Evolutionary conservation across 2,797 vertebrate genomes (phyloP).

Genomic region (Clarias platycephalus): DNA sequence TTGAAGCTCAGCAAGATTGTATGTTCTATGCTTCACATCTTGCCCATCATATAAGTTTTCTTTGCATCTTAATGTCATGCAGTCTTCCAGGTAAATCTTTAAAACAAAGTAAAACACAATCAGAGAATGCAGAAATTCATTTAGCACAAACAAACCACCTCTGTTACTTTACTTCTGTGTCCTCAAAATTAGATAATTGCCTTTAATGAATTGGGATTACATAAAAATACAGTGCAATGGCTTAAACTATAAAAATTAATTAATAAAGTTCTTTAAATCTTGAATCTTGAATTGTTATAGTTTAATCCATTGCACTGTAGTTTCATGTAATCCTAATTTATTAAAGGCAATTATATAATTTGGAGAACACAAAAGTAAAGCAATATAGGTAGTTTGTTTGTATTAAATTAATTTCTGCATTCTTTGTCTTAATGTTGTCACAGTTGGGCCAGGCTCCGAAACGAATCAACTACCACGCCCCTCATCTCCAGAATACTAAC

Average conservation of each 20-base stretch:
- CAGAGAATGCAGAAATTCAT: neutral
- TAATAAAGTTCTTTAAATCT: no score
- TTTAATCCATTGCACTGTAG: no score
- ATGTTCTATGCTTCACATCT: constrained; percentile 40
- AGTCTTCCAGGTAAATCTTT: constrained; percentile 71
- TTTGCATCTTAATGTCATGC: constrained; percentile 59
- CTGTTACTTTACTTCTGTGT: neutral
- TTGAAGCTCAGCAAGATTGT: constrained; percentile 71
- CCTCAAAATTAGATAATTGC: neutral
- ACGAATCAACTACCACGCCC: no score
- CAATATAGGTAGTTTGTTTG: no score
- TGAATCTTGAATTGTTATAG: no score
- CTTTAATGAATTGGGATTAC: neutral
- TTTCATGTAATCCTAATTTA: no score
- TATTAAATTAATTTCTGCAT: no score
- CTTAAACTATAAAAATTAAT: neutral
- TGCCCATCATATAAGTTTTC: constrained; percentile 33
- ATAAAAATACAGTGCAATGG: neutral
- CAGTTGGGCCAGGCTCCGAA: no score
- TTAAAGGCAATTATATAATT: no score
- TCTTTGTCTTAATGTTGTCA: no score
- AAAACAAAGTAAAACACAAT: neutral
- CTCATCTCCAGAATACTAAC: no score
- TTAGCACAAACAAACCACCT: neutral
- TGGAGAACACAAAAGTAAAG: no score